Conservation (phyloP, 64 coral and sea anemone genomes). For the Anthopleura sola region DNA sequence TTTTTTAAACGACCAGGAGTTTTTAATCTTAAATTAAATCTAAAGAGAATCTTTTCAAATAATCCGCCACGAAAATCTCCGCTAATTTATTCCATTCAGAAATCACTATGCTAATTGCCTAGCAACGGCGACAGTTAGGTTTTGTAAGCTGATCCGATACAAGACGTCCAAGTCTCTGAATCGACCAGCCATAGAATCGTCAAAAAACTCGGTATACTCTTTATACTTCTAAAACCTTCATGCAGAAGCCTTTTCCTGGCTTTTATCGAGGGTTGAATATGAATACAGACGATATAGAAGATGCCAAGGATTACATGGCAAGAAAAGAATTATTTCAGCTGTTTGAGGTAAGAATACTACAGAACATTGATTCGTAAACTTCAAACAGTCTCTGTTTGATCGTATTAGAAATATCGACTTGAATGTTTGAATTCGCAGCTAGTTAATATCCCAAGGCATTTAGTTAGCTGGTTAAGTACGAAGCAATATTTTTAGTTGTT, state of each 20-base stretch:
- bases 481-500: too few relatives aligned
- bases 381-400: too few relatives aligned
- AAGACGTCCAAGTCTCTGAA: not conserved
- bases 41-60: too few relatives aligned
- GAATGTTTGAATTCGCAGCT: too few relatives aligned
- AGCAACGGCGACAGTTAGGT: not conserved
- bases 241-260: not conserved
- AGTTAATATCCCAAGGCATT: too few relatives aligned
- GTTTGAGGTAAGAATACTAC: slow-evolving; percentile 61
- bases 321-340: slow-evolving; percentile 80
- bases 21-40: not conserved
- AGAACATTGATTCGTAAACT: not conserved
- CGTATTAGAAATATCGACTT: too few relatives aligned
- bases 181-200: not conserved
- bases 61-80: not conserved
- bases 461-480: too few relatives aligned
- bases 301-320: slow-evolving; percentile 85
- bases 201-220: not conserved
- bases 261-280: not conserved
- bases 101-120: not conserved
- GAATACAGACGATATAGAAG: slow-evolving; percentile 59
- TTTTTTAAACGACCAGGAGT: not conserved
- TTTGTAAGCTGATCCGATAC: not conserved
- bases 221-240: not conserved
- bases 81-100: not conserved